These are phyloP conservation scores for Hyles euphorbiae DNA, from an alignment of 1,140 invertebrate species.

Conservation along the genomic window DNA sequence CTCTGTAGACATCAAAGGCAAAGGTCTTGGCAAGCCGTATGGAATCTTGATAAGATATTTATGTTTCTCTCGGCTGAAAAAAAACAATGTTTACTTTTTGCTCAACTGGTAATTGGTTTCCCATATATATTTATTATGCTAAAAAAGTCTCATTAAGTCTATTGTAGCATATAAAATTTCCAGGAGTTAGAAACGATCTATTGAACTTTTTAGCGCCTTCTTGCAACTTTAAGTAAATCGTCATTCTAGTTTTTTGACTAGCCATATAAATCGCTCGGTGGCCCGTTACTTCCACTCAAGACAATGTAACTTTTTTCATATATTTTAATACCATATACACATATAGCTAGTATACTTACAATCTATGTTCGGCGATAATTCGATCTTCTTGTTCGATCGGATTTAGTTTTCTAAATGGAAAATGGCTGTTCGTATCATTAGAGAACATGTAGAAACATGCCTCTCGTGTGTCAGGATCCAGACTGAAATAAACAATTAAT, in stretches of 20 bases:
- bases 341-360: constrained; percentile 35
- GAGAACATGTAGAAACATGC: constrained; percentile 38
- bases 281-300: no score
- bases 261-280: no score
- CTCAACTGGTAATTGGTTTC: no score
- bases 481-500: constrained; percentile 30
- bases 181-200: no score
- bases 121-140: no score
- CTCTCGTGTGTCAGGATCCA: constrained; percentile 49
- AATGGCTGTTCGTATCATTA: constrained; percentile 24
- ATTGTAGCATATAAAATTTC: no score
- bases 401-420: constrained; percentile 29
- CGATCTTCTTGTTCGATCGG: constrained; percentile 50
- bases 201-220: no score
- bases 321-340: background rate
- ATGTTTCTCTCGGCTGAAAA: constrained; percentile 42
- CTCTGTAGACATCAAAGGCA: constrained; percentile 35
- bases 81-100: background rate
- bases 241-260: no score
- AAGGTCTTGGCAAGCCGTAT: constrained; percentile 35
- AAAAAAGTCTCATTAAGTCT: no score
- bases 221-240: no score
- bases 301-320: background rate
- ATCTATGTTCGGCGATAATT: constrained; percentile 36
- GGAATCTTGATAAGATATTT: constrained; percentile 43